Conservation (phyloP, 2,113 vertebrate species). For the Pelusios castaneus region DNA sequence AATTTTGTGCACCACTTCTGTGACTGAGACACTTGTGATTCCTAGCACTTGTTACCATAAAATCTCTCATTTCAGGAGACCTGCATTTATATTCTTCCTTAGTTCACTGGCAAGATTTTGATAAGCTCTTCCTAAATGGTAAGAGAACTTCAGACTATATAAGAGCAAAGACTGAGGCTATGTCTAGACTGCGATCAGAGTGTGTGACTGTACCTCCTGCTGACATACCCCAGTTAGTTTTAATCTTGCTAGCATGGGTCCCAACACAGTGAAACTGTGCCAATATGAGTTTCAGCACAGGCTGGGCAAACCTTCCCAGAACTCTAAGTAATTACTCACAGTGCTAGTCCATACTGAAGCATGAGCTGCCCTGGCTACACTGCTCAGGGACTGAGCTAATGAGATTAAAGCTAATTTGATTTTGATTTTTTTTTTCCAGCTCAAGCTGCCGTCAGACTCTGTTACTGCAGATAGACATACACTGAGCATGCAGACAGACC, state of each 20-base stretch:
- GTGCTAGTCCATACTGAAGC: background rate
- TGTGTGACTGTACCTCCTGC: background rate
- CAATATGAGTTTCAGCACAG: background rate
- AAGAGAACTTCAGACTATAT: background rate
- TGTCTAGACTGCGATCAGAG: background rate
- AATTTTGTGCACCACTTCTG: background rate
- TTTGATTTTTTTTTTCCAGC: background rate
- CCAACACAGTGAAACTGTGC: background rate
- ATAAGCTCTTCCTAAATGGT: background rate
- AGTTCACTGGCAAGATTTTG: background rate
- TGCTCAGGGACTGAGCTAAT: background rate
- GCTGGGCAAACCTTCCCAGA: background rate
- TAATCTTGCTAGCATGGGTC: background rate
- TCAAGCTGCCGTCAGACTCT: background rate
- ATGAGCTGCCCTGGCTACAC: background rate
- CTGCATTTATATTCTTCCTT: background rate
- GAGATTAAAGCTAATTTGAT: background rate
- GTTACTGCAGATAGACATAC: background rate
- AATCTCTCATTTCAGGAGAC: background rate
- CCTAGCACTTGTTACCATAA: background rate
- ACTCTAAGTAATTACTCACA: background rate
- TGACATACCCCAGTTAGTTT: background rate
- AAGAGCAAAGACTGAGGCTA: background rate
- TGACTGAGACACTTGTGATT: background rate
- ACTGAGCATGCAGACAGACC: background rate